These are phyloP conservation scores for Otus sunia DNA, from an alignment of 2,113 vertebrate genomes.

Conservation along the genomic window DNA sequence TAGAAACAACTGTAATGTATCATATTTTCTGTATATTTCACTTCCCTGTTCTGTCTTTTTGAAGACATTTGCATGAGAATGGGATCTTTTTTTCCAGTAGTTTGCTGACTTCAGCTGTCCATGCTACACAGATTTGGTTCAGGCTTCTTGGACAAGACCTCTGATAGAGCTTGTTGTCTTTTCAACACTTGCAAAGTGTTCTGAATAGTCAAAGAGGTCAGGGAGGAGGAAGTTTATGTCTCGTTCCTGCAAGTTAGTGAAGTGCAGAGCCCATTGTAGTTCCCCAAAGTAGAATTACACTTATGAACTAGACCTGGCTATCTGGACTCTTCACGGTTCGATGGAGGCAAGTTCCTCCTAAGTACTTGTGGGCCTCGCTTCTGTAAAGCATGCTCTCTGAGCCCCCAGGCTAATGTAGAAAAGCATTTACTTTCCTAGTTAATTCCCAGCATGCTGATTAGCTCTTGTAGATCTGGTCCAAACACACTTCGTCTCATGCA, in stretches of 20 bases:
- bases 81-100: not conserved
- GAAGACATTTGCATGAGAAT: conserved; percentile 10
- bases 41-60: not conserved
- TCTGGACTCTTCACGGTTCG: not conserved
- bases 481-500: not conserved
- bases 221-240: not conserved
- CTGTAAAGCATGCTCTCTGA: not conserved
- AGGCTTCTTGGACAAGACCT: not conserved
- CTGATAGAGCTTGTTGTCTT: not conserved
- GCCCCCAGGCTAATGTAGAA: not conserved
- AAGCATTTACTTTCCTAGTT: not conserved
- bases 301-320: not conserved
- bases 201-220: not conserved
- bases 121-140: not conserved
- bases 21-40: conserved; percentile 8
- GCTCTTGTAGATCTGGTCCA: not conserved
- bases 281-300: not conserved
- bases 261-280: not conserved
- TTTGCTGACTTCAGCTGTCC: not conserved
- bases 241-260: not conserved
- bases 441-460: conserved; percentile 25
- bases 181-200: not conserved
- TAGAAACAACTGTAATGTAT: not conserved
- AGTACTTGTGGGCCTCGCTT: not conserved
- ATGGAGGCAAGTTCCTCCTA: not conserved